Base-by-base conservation (phyloP, 2,797 vertebrate species). In the Telmatherina bonti region DNA sequence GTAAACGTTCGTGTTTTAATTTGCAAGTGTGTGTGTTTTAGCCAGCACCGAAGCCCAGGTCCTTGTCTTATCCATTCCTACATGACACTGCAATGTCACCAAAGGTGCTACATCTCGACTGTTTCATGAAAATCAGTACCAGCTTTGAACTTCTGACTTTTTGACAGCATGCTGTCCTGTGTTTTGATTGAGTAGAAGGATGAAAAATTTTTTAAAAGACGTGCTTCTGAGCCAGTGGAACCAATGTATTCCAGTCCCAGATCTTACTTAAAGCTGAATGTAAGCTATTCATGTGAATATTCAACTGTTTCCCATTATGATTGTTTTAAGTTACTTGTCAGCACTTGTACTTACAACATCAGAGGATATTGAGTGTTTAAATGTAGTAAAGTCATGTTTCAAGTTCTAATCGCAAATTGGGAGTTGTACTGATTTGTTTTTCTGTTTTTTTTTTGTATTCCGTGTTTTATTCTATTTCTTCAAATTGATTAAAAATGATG, bases 191-290 rank as follows among this genome's bases (percentile, higher is more conserved):
- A n/a, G 30, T 26, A 0, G 16, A 71, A 90, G 84, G 43, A 0
- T 30, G 61, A 64, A 5, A 53, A 16, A 0, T 0, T 0, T 15
- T 0, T 0, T n/a, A 84, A 4, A 62, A 83, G 84, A 78, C 84
- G 22, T 0, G 7, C 1, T 24, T 92, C 90, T 41, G 82, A 62
- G 16, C 85, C 89, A 5, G 6, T 54, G 26, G 0, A 70, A 27
- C 47, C 68, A 10, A 31, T 85, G 53, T 92, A 92, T 26, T 84
- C 86, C 66, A 66, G 71, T 33, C 90, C 91, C 0, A 83, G 1
- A 58, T 0, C 64, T 26, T 58, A 27, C 72, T 0, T 3, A 0
- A 36, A 0, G n/a, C 2, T 13, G 41, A n/a, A 51, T 9, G 54
- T 52, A 41, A 45, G 68, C 62, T 47, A 62, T 31, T 49, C 31